A percentile compares a stretch with the other conserved stretches of the same genome.
Evolutionary conservation across 2,113 vertebrate species (phyloP).

Genomic region (Nicator chloris): DNA sequence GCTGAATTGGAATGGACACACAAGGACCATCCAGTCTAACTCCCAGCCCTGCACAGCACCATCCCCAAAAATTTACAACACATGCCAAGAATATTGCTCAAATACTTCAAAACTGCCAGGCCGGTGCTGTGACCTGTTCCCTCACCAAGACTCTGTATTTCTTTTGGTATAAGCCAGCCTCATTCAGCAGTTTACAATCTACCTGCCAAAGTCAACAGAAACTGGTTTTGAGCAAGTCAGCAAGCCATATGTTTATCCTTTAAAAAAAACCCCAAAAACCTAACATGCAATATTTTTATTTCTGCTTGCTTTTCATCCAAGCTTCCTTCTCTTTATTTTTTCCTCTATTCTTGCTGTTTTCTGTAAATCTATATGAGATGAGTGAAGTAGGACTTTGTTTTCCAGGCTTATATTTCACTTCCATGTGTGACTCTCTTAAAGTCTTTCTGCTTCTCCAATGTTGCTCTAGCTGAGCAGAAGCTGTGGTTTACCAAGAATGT

Average conservation of each 20-base stretch:
- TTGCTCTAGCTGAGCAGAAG: background rate
- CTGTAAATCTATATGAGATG: background rate
- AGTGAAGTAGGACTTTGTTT: background rate
- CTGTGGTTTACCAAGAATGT: background rate
- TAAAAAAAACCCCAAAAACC: background rate
- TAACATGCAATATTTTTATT: background rate
- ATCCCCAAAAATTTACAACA: too few relatives aligned
- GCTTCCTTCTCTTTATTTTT: background rate
- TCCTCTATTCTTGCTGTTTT: background rate
- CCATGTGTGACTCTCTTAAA: background rate
- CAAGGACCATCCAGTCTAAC: too few relatives aligned
- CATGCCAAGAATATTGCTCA: accelerated
- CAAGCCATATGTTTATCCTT: accelerated
- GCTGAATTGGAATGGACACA: background rate
- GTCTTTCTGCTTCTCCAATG: background rate
- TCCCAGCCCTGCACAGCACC: background rate
- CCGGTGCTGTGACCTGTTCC: background rate
- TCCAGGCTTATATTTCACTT: background rate
- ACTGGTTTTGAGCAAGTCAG: background rate
- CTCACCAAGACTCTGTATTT: background rate
- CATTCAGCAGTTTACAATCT: background rate
- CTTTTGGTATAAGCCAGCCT: background rate
- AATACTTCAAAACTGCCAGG: background rate
- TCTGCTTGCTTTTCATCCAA: background rate
- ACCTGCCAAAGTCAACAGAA: background rate